phyloP scores from a whole-genome alignment of 2,113 vertebrate genomes.

The human (Homo sapiens) region DNA sequence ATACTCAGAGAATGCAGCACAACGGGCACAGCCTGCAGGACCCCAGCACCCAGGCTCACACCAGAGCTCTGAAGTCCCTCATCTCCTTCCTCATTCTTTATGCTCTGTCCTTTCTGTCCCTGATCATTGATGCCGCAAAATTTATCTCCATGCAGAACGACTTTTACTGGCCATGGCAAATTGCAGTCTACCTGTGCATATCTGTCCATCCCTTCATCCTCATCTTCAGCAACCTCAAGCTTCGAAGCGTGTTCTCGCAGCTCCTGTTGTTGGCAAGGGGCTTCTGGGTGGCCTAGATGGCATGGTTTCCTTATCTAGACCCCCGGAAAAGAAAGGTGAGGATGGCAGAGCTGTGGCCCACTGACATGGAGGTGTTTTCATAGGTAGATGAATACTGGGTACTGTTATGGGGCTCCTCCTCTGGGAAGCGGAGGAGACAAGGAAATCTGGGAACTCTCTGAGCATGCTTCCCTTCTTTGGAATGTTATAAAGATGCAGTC shows the following conservation, averaged over 20 bases:
- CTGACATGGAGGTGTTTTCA: background rate
- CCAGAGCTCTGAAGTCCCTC: conserved; percentile 43
- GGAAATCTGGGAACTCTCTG: background rate
- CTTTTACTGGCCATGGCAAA: conserved; percentile 45
- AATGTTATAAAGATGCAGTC: background rate
- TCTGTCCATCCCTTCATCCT: conserved; percentile 37
- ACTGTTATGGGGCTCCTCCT: background rate
- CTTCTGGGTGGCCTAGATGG: background rate
- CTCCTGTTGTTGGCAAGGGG: conserved; percentile 22
- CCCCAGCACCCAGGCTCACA: background rate
- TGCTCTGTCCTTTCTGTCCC: background rate
- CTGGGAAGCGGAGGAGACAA: background rate
- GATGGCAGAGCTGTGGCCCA: background rate
- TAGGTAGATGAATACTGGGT: background rate
- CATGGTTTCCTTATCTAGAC: background rate
- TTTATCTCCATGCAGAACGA: background rate
- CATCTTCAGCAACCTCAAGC: conserved; percentile 54
- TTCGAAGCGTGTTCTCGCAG: background rate
- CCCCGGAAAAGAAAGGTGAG: background rate
- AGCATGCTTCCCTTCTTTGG: background rate
- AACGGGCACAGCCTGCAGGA: background rate
- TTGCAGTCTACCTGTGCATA: conserved; percentile 6
- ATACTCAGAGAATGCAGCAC: background rate
- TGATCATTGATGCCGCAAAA: background rate
- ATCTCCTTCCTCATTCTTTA: conserved; percentile 59